Conservation (phyloP, 2,113 vertebrate species). For the Melospiza melodia region DNA sequence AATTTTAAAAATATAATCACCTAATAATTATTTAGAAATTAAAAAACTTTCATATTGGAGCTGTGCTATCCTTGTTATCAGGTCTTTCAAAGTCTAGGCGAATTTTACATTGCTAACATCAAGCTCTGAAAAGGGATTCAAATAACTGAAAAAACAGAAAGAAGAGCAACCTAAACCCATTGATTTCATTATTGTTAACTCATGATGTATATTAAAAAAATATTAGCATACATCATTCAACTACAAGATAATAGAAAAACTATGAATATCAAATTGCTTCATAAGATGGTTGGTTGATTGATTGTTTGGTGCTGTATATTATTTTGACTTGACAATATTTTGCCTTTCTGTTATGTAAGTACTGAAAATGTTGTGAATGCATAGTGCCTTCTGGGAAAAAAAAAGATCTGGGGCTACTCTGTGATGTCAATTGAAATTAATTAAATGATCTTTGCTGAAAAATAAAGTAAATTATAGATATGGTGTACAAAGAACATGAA, state of each 20-base stretch:
- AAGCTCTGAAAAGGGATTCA: background rate
- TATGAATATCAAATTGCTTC: background rate
- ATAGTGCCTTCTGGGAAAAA: background rate
- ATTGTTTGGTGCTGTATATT: background rate
- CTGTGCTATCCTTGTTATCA: background rate
- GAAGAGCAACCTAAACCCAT: background rate
- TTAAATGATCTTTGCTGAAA: background rate
- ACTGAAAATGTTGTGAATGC: background rate
- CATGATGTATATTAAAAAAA: background rate
- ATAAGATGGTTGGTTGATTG: background rate
- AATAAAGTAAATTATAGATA: background rate
- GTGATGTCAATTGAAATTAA: background rate
- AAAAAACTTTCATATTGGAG: rapidly evolving
- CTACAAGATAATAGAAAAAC: background rate
- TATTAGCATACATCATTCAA: background rate
- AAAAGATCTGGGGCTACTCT: background rate
- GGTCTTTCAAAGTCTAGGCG: background rate
- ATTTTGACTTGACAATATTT: background rate
- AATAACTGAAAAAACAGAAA: background rate
- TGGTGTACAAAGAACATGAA: background rate
- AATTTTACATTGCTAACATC: background rate
- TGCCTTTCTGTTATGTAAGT: background rate
- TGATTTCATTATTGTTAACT: background rate
- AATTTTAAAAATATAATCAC: background rate
- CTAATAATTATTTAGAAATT: background rate